Percentiles rank a stretch among this genome's conserved stretches.
Conservation (phyloP, 2,888 invertebrate species). For the Homarus gammarus region DNA sequence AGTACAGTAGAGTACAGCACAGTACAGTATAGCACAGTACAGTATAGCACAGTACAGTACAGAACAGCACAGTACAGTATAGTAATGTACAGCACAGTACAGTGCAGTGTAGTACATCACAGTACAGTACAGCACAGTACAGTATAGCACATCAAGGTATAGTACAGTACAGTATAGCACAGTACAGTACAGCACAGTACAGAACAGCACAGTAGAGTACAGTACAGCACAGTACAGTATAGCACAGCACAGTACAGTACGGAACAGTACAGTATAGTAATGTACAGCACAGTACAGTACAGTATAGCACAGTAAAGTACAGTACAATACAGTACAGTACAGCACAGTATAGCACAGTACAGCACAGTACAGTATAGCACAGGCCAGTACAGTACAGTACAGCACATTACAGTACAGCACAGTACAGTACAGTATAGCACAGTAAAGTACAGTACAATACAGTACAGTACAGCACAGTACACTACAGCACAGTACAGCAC, state of each 20-base stretch:
- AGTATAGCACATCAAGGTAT: not conserved
- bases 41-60: not conserved
- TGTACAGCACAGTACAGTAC: not conserved
- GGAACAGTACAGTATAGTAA: not conserved
- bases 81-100: not conserved
- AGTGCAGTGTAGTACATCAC: not conserved
- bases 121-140: not conserved
- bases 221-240: not conserved
- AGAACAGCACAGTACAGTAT: not conserved
- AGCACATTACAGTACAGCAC: not conserved
- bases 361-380: not conserved
- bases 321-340: not conserved
- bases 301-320: not conserved
- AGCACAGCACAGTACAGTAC: not conserved
- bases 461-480: not conserved
- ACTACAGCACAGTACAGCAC: not conserved
- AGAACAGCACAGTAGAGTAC: not conserved
- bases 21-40: too few species aligned
- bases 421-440: not conserved
- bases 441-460: not conserved
- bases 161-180: not conserved
- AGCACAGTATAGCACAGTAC: not conserved
- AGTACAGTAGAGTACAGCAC: too few species aligned
- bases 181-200: not conserved
- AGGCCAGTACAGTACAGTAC: not conserved